phyloP scores from a whole-genome alignment of 2,888 invertebrate genomes.

The Eledona agricola region DNA sequence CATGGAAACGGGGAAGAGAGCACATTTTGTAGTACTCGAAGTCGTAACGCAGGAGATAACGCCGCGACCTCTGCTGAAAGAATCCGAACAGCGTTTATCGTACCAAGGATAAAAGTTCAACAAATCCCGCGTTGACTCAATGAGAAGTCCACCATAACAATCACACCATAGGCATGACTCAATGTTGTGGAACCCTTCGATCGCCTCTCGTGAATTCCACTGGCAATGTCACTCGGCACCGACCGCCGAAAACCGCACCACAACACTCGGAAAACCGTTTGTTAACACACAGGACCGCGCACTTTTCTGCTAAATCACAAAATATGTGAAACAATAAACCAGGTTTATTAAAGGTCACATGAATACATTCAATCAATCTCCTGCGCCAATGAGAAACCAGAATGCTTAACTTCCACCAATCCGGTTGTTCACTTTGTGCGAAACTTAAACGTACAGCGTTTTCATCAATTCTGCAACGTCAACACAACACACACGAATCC shows the following conservation, averaged over 20 bases:
- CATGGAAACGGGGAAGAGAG: slow-evolving; percentile 13
- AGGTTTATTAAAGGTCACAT: slow-evolving; percentile 55
- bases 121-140: slow-evolving; percentile 30
- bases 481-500: slow-evolving; percentile 36
- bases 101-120: slow-evolving; percentile 31
- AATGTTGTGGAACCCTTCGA: slow-evolving; percentile 28
- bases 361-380: slow-evolving; percentile 53
- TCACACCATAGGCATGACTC: slow-evolving; percentile 35
- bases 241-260: slow-evolving; percentile 7
- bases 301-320: slow-evolving; percentile 37
- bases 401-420: slow-evolving; percentile 44
- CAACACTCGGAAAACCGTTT: slow-evolving; percentile 3
- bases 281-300: slow-evolving; percentile 16
- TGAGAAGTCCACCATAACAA: slow-evolving; percentile 31
- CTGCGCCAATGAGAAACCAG: slow-evolving; percentile 45
- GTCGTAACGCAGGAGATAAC: slow-evolving; percentile 19
- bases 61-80: slow-evolving; percentile 7
- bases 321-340: slow-evolving; percentile 45
- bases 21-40: slow-evolving; percentile 22
- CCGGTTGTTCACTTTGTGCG: slow-evolving; percentile 42
- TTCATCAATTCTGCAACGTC: slow-evolving; percentile 45
- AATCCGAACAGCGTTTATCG: slow-evolving; percentile 14
- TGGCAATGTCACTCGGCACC: slow-evolving; percentile 18
- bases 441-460: slow-evolving; percentile 46
- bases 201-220: slow-evolving; percentile 15